These are phyloP conservation scores for Lasioglossum albipes DNA, from an alignment of 1,140 invertebrate genomes.

Conservation along the genomic window DNA sequence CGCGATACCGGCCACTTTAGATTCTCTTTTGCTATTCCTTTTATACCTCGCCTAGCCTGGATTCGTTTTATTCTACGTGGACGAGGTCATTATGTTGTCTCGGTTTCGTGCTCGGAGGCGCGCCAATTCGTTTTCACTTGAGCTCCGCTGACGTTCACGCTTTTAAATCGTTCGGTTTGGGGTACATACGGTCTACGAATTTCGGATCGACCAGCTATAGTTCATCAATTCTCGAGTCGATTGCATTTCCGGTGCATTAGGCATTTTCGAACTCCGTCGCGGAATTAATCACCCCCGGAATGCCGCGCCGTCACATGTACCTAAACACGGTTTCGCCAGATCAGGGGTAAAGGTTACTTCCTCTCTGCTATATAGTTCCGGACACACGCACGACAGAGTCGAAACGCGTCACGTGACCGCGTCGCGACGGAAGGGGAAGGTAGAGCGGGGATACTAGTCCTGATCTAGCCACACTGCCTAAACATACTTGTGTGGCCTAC, in stretches of 20 bases:
- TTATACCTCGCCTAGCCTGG: conserved; percentile 27
- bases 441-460: too few relatives aligned
- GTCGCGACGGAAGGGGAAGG: too few relatives aligned
- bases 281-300: neutral
- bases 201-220: neutral
- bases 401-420: too few relatives aligned
- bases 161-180: conserved; percentile 17
- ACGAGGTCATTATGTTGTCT: conserved; percentile 4
- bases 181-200: conserved; percentile 8
- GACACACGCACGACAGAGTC: too few relatives aligned
- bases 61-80: conserved; percentile 26
- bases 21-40: conserved; percentile 49
- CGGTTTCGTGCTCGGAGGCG: neutral
- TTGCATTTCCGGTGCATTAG: neutral
- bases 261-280: neutral
- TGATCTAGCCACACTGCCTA: too few relatives aligned
- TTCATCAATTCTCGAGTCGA: neutral
- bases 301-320: neutral
- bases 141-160: conserved; percentile 20
- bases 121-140: conserved; percentile 3
- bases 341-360: too few relatives aligned
- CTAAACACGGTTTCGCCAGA: too few relatives aligned
- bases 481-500: too few relatives aligned
- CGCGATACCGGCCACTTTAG: conserved; percentile 50
- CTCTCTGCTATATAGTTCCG: too few relatives aligned